A percentile compares a stretch with the other conserved stretches of the same genome.
Evolutionary conservation across 1,140 invertebrate species (phyloP).

Genomic region (Grapholita molesta): DNA sequence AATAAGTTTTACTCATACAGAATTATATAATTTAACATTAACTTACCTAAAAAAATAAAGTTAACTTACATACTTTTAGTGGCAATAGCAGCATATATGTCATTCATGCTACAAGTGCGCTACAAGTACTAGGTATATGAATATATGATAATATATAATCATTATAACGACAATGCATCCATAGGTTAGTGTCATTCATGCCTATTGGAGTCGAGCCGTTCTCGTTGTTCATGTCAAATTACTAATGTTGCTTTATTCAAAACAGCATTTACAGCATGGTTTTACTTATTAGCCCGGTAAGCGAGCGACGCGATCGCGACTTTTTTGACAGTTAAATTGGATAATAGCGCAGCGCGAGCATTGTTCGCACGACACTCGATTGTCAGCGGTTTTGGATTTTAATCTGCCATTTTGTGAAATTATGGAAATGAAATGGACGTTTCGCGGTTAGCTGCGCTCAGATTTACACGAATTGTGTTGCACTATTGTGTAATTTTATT

Average conservation of each 20-base stretch:
- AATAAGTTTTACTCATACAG: no score
- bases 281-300: conserved; percentile 22
- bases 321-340: conserved; percentile 69
- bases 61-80: no score
- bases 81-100: no score
- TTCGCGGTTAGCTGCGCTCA: conserved; percentile 65
- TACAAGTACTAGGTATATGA: no score
- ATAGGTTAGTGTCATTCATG: no score
- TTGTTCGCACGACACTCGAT: conserved; percentile 53
- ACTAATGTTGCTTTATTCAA: neutral
- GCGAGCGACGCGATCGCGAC: conserved; percentile 40
- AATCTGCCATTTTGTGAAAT: conserved; percentile 69
- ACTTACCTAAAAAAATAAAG: no score
- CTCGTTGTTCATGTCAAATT: neutral
- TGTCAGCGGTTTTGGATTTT: conserved; percentile 63
- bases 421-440: conserved; percentile 68
- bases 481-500: conserved; percentile 49
- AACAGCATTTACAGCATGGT: neutral
- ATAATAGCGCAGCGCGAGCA: conserved; percentile 56
- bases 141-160: no score
- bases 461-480: conserved; percentile 29
- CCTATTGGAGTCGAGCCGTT: no score
- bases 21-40: no score
- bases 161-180: no score
- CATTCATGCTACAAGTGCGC: no score